Percentiles rank a stretch among this genome's conserved stretches.
Evolutionary conservation across 2,797 vertebrate species (phyloP).

Genomic region (Rhabdomys pumilio): DNA sequence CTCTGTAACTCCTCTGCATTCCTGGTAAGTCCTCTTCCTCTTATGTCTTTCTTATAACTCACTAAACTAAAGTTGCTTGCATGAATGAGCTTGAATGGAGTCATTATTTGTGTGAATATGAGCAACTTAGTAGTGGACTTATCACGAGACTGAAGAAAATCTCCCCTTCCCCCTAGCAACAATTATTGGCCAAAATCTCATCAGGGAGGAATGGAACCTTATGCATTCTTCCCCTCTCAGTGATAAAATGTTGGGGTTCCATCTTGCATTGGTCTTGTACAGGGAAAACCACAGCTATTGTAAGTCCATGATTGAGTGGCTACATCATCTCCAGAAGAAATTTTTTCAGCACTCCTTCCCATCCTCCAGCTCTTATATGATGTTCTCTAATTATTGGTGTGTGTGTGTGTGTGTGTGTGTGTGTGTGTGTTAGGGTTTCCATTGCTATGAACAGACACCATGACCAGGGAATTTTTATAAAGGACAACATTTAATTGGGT

Average conservation of each 20-base stretch:
- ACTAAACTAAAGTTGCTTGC: neutral
- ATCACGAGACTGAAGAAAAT: neutral
- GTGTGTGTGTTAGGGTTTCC: neutral
- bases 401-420: neutral
- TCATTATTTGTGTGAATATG: neutral
- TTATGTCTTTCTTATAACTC: neutral
- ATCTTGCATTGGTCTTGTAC: too few relatives aligned
- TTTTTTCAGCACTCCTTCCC: neutral
- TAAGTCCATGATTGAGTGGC: neutral
- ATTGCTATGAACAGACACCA: too few relatives aligned
- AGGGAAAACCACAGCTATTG: neutral
- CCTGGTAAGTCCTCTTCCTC: neutral
- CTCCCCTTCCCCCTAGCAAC: neutral
- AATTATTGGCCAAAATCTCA: neutral
- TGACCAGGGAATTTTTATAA: too few relatives aligned
- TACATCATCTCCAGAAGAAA: neutral
- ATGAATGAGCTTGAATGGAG: too few relatives aligned
- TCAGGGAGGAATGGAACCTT: neutral
- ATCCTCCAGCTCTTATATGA: neutral
- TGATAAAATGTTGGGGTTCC: neutral
- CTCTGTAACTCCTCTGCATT: neutral
- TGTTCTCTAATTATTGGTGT: neutral
- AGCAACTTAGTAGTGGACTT: neutral
- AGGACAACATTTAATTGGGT: too few relatives aligned
- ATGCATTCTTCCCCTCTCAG: too few relatives aligned